Conservation (phyloP, 1,140 invertebrate genomes). For the Maconellicoccus hirsutus region DNA sequence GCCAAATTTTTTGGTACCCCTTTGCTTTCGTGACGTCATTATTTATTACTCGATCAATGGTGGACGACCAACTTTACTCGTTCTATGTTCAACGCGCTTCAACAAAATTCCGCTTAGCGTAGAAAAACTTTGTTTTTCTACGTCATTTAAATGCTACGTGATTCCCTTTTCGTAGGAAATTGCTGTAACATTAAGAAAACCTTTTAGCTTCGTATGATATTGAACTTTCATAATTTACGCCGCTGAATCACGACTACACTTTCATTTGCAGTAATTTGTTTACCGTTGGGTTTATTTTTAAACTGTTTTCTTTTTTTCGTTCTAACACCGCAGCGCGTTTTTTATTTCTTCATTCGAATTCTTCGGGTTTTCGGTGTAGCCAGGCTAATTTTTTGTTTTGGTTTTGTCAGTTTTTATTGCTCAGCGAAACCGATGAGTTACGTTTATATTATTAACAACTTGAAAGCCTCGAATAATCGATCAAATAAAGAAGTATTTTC, state of each 20-base stretch:
- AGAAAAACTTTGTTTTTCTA: not conserved
- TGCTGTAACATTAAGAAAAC: not conserved
- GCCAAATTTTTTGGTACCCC: not conserved
- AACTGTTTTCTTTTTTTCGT: not conserved
- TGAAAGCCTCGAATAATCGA: too few relatives aligned
- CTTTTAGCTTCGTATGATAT: not conserved
- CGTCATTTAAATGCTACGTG: not conserved
- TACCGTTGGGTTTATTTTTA: not conserved
- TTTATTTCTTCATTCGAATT: too few relatives aligned
- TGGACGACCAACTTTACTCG: not conserved
- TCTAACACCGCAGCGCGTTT: too few relatives aligned
- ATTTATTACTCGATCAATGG: conserved; percentile 12
- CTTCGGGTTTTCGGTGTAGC: too few relatives aligned
- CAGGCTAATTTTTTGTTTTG: too few relatives aligned
- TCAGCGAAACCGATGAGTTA: too few relatives aligned
- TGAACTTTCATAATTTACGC: not conserved
- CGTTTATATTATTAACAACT: too few relatives aligned
- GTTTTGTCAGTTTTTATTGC: too few relatives aligned
- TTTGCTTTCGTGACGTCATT: conserved; percentile 4
- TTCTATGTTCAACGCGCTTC: not conserved
- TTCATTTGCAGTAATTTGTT: not conserved
- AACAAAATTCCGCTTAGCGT: not conserved
- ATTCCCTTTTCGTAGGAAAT: not conserved
- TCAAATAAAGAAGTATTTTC: too few relatives aligned
- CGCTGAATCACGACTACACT: not conserved